A percentile compares a stretch with the other conserved stretches of the same genome.
These are phyloP conservation scores for Pheucticus melanocephalus DNA, from an alignment of 2,113 vertebrate genomes.

Conservation along the genomic window DNA sequence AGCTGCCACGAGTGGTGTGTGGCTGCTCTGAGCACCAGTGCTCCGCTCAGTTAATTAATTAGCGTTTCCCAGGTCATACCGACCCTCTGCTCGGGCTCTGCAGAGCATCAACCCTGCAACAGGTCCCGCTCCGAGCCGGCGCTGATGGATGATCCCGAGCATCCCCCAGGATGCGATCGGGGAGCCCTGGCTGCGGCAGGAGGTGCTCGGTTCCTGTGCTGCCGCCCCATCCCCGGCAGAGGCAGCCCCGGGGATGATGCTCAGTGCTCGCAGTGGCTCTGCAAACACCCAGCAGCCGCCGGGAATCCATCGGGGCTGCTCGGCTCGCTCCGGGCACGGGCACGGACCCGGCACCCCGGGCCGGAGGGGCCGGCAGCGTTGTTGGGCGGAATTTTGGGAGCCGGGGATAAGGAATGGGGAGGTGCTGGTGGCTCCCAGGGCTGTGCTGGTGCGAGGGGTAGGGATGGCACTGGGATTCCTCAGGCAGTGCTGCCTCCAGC, in stretches of 20 bases:
- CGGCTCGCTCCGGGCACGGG: background rate
- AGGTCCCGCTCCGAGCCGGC: background rate
- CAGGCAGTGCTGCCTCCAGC: background rate
- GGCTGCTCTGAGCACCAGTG: rapidly evolving
- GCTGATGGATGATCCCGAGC: background rate
- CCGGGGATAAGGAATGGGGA: background rate
- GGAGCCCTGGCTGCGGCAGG: background rate
- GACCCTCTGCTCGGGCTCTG: background rate
- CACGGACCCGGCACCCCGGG: rapidly evolving
- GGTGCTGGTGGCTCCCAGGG: background rate
- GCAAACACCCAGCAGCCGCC: background rate
- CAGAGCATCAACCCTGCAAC: background rate
- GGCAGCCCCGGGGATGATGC: background rate
- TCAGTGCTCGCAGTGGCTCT: background rate
- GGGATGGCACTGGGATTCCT: background rate
- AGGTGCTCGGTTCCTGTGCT: background rate
- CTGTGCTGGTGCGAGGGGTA: rapidly evolving
- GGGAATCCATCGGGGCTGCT: rapidly evolving
- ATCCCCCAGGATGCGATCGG: rapidly evolving
- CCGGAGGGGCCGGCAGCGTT: rapidly evolving
- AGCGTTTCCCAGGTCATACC: background rate
- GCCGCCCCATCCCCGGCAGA: background rate
- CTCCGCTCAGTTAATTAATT: background rate
- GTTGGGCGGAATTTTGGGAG: background rate
- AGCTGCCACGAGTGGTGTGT: rapidly evolving